Evolutionary conservation across 2,888 invertebrate species (phyloP).

Genomic region (Cryptosula pallasiana): DNA sequence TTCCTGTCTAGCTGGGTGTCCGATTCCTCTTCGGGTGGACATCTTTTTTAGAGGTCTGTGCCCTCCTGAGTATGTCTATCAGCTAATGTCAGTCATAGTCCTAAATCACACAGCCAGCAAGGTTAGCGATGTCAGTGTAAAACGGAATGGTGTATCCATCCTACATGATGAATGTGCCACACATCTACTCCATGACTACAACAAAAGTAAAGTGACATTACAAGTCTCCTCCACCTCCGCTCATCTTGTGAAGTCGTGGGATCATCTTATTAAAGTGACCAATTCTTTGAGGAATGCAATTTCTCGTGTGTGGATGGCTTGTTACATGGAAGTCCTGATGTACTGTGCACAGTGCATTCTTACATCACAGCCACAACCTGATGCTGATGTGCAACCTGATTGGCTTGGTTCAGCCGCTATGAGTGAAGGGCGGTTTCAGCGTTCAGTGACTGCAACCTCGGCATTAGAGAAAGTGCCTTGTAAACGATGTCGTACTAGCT

Average conservation of each 20-base stretch:
- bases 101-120: background rate
- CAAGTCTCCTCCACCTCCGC: background rate
- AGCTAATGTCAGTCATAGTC: background rate
- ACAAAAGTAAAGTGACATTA: background rate
- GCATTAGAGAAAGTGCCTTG: background rate
- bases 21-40: background rate
- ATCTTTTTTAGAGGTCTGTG: background rate
- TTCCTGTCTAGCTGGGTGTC: background rate
- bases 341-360: background rate
- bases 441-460: background rate
- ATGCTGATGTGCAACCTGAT: background rate
- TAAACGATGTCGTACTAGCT: background rate
- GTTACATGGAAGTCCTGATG: background rate
- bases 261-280: background rate
- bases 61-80: background rate
- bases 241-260: background rate
- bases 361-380: background rate
- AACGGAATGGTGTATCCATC: background rate
- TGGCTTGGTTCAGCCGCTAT: background rate
- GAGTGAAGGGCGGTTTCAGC: background rate
- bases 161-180: background rate
- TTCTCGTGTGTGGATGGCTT: background rate
- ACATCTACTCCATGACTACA: background rate
- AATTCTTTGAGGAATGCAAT: background rate
- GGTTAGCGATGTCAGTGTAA: background rate